phyloP scores from a whole-genome alignment of 2,113 vertebrate species.

The Nothobranchius kuhntae region DNA sequence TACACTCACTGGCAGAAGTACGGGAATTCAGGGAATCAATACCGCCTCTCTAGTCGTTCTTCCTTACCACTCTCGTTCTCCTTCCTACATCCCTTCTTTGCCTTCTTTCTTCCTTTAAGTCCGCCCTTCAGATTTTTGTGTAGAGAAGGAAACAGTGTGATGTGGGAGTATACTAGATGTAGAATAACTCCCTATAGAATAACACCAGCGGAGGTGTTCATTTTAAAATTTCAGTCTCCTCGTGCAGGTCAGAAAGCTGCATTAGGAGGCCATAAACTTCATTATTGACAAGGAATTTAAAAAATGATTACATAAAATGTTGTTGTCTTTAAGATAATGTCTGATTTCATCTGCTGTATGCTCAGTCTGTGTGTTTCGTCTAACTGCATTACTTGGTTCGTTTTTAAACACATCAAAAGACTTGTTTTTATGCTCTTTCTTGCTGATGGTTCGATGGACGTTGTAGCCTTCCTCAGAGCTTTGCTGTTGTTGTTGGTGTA shows the following conservation, averaged over 20 bases:
- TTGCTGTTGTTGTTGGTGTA: too few species aligned
- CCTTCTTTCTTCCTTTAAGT: conserved; percentile 36
- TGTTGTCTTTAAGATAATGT: too few species aligned
- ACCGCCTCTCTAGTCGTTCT: conserved; percentile 58
- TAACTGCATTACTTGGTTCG: too few species aligned
- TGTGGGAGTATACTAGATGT: conserved; percentile 53
- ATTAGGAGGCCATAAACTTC: conserved; percentile 6
- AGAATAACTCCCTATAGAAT: conserved; percentile 63
- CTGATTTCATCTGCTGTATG: too few species aligned
- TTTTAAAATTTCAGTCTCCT: conserved; percentile 42
- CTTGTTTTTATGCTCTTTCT: too few species aligned
- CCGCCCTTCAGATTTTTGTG: conserved; percentile 58
- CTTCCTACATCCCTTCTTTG: conserved; percentile 21
- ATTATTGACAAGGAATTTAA: background rate
- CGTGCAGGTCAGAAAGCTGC: conserved; percentile 35
- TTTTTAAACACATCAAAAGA: too few species aligned
- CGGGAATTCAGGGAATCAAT: conserved; percentile 78
- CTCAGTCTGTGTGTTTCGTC: too few species aligned
- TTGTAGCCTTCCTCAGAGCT: too few species aligned
- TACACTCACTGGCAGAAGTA: conserved; percentile 75
- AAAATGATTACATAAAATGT: too few species aligned
- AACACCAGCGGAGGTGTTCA: conserved; percentile 51
- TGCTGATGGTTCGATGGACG: too few species aligned
- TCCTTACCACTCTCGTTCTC: conserved; percentile 44
- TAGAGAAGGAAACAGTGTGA: conserved; percentile 49